A percentile compares a stretch with the other conserved stretches of the same genome.
These are phyloP conservation scores for Atherinomorus stipes DNA, from an alignment of 2,113 vertebrate species.

Conservation along the genomic window DNA sequence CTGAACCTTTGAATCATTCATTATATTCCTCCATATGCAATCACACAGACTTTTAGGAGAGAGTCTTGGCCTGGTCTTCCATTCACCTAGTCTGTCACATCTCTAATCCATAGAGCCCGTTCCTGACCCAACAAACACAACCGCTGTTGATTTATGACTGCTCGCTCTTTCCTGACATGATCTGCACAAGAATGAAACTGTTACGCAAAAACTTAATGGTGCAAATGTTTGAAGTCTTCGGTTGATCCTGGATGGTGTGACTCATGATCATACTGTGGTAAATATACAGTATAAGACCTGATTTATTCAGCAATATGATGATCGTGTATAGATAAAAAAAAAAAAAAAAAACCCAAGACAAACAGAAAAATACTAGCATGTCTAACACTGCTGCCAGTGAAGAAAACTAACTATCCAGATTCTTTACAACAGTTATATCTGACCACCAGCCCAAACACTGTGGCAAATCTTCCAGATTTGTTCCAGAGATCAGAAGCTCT, in stretches of 20 bases:
- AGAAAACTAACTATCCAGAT: too few relatives aligned
- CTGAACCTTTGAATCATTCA: slow-evolving; percentile 58
- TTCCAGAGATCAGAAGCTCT: slow-evolving; percentile 9
- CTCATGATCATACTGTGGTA: slow-evolving; percentile 3
- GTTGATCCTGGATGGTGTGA: slow-evolving; percentile 17
- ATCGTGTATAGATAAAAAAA: not conserved
- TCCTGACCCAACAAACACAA: slow-evolving; percentile 48
- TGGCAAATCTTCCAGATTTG: slow-evolving; percentile 4
- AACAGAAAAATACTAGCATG: too few relatives aligned
- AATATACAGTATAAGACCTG: not conserved
- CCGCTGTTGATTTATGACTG: slow-evolving; percentile 60
- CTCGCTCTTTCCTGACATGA: slow-evolving; percentile 45
- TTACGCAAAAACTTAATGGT: slow-evolving; percentile 5
- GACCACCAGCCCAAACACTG: slow-evolving; percentile 16
- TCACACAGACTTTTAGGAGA: slow-evolving; percentile 44
- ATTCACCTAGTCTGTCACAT: slow-evolving; percentile 66
- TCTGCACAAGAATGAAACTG: slow-evolving; percentile 30
- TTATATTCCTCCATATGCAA: slow-evolving; percentile 52
- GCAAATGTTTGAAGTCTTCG: slow-evolving; percentile 7
- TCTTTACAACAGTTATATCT: slow-evolving; percentile 27
- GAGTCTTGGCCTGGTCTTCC: slow-evolving; percentile 44
- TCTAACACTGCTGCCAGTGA: not conserved
- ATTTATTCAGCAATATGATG: not conserved
- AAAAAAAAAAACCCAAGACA: too few relatives aligned
- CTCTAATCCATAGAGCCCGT: slow-evolving; percentile 58